Conservation (phyloP, 53 echinoderm and acorn worm species). For the Antedon mediterranea region DNA sequence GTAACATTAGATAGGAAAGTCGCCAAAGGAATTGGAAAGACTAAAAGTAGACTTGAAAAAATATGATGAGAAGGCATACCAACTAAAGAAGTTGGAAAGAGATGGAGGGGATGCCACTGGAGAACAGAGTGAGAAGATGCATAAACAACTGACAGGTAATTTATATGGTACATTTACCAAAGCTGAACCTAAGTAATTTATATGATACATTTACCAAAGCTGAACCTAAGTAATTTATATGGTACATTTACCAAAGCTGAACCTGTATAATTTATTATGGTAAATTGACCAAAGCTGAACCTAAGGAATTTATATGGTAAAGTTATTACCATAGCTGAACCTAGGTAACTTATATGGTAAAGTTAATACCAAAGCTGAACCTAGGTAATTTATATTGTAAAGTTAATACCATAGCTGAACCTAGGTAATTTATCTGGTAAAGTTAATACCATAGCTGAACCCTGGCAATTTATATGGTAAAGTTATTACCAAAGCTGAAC, state of each 20-base stretch:
- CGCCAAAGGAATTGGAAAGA: slow-evolving; percentile 24
- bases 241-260: background rate
- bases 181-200: no score
- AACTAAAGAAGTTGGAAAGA: slow-evolving; percentile 31
- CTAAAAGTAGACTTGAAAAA: slow-evolving; percentile 10
- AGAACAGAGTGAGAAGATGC: slow-evolving; percentile 23
- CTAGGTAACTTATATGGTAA: no score
- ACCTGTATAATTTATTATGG: background rate
- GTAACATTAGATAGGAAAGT: background rate
- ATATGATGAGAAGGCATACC: slow-evolving; percentile 27
- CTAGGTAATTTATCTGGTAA: no score
- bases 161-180: no score
- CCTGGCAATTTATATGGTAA: no score
- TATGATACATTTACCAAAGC: background rate
- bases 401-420: slow-evolving; percentile 1
- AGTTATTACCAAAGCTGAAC: no score
- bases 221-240: background rate
- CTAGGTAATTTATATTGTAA: no score
- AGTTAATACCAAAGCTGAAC: no score
- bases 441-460: no score
- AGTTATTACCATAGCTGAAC: no score
- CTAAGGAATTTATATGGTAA: no score
- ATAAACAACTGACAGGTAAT: slow-evolving; percentile 23
- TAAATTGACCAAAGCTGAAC: background rate
- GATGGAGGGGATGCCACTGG: slow-evolving; percentile 36